phyloP scores from a whole-genome alignment of 2,113 vertebrate species.

The Hippocampus comes region DNA sequence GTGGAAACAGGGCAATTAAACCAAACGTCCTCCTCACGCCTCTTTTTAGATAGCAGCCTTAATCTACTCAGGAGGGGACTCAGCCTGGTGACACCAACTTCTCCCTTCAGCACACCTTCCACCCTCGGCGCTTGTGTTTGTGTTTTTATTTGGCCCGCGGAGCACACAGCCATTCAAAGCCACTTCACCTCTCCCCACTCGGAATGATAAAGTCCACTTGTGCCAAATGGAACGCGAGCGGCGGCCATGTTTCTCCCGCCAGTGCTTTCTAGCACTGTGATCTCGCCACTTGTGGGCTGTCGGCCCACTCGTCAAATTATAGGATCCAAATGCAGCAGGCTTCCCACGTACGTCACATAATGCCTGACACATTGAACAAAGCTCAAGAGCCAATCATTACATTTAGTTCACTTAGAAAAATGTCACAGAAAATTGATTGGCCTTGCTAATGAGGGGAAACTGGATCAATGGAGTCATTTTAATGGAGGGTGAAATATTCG shows the following conservation, averaged over 20 bases:
- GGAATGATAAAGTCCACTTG: slow-evolving; percentile 64
- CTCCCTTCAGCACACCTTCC: slow-evolving; percentile 39
- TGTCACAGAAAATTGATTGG: slow-evolving; percentile 69
- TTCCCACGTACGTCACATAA: slow-evolving; percentile 68
- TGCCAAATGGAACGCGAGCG: slow-evolving; percentile 66
- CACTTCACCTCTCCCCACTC: slow-evolving; percentile 65
- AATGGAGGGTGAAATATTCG: slow-evolving; percentile 42
- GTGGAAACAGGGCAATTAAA: slow-evolving; percentile 68
- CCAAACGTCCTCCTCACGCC: slow-evolving; percentile 54
- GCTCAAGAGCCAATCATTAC: slow-evolving; percentile 64
- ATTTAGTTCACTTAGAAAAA: slow-evolving; percentile 71
- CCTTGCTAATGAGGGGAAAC: slow-evolving; percentile 64
- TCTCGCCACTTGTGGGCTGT: slow-evolving; percentile 65
- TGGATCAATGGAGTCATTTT: slow-evolving; percentile 69
- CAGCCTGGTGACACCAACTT: slow-evolving; percentile 52
- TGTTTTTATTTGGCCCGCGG: slow-evolving; percentile 61
- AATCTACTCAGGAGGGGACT: slow-evolving; percentile 63
- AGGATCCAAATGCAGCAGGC: slow-evolving; percentile 65
- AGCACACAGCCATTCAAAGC: slow-evolving; percentile 62
- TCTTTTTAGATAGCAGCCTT: slow-evolving; percentile 60
- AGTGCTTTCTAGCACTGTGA: slow-evolving; percentile 64
- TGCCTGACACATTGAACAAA: slow-evolving; percentile 68
- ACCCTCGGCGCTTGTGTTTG: slow-evolving; percentile 52
- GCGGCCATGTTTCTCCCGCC: slow-evolving; percentile 59
- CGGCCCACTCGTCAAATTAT: slow-evolving; percentile 73